Evolutionary conservation across 1,140 invertebrate species (phyloP), one percentile per base, ranked within the genome.

Genomic region (Camponotus vicinus): DNA sequence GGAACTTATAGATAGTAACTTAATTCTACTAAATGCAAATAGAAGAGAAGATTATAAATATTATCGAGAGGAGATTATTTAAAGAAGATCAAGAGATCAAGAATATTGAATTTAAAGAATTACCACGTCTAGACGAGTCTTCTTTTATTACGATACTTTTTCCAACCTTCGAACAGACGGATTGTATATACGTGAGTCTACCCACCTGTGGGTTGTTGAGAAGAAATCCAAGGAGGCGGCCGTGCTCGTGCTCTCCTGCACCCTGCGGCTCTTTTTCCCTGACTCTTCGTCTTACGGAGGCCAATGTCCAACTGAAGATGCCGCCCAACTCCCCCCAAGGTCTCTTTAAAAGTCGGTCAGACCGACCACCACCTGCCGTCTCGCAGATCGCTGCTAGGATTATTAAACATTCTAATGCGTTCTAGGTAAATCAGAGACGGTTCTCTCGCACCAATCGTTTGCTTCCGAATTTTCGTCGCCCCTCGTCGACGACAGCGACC

Each of bases 221-320:
- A 86, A 64, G 57, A 83, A 86, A 75, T 69, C 57, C 34, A 59
- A 66, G 67, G 64, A 32, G n/a, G 80, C 77, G 73, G 61, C 34
- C 45, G 61, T 80, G 87, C 87, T 90, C 67, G 79, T 88, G 59
- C 88, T 88, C 82, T 89, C 89, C 32, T 80, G 92, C 91, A 93
- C 93, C 91, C 91, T 93, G 91, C 90, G 89, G 91, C 92, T 93
- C 91, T 93, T 94, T 94, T 94, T 93, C 86, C 84, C 75, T 88
- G 92, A 93, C 93, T 94, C 93, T 95, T 93, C 93, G 93, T 94
- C 94, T 95, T 93, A 92, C 94, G 93, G 91, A 94, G 94, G 93
- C 93, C 93, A 94, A 94, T 95, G 94, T 93, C 92, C 93, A 94
- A 95, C 94, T 95, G 94, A 94, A 94, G 94, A 94, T 95, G 92